phyloP scores from a whole-genome alignment of 2,797 vertebrate species.

The Geotria australis region DNA sequence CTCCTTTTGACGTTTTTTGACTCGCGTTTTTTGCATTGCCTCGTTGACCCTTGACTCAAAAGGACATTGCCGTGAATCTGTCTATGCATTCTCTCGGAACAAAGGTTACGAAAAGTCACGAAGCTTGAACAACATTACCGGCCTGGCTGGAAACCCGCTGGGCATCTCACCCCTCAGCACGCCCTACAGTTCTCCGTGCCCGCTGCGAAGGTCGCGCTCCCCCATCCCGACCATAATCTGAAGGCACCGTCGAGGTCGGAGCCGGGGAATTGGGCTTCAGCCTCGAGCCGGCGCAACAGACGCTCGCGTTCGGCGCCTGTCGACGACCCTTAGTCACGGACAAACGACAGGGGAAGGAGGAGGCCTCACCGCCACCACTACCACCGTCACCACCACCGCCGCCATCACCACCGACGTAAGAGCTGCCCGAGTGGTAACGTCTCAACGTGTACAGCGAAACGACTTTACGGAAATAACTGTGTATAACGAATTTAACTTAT shows the following conservation, averaged over 20 bases:
- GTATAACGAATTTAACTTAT: too few species aligned
- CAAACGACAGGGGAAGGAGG: too few species aligned
- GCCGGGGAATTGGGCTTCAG: neutral
- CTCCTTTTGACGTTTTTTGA: conserved; percentile 10
- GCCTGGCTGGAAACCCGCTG: conserved; percentile 54
- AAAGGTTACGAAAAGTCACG: conserved; percentile 88
- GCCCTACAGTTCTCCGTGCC: conserved; percentile 68
- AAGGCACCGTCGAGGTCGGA: conserved; percentile 3
- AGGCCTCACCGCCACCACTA: too few species aligned
- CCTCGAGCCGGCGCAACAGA: too few species aligned
- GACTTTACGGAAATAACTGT: too few species aligned
- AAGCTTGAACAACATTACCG: conserved; percentile 87
- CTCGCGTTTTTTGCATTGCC: conserved; percentile 30
- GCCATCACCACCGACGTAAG: too few species aligned
- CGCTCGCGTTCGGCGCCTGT: too few species aligned
- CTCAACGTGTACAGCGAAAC: too few species aligned
- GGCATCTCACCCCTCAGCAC: conserved; percentile 64
- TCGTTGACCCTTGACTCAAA: conserved; percentile 18
- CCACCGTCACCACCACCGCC: too few species aligned
- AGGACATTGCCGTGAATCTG: conserved; percentile 10
- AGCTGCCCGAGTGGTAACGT: too few species aligned
- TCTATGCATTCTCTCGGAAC: neutral
- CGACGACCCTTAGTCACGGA: too few species aligned
- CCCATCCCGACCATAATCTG: conserved; percentile 74
- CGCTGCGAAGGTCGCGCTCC: conserved; percentile 52